These are phyloP conservation scores for Bryconaethiops microstoma DNA, from an alignment of 2,797 vertebrate species.

Conservation along the genomic window DNA sequence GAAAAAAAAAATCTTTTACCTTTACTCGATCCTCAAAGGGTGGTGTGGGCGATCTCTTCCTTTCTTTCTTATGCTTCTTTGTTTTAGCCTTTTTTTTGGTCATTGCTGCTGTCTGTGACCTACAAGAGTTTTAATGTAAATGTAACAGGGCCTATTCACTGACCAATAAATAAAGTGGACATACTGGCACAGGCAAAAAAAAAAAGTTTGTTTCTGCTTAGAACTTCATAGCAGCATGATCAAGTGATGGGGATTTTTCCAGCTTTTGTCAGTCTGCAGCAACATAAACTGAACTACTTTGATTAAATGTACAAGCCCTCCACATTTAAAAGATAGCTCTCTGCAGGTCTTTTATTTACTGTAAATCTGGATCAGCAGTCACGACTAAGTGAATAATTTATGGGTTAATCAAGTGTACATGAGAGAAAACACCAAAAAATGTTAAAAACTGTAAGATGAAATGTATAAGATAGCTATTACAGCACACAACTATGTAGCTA, in stretches of 20 bases:
- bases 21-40: slow-evolving; percentile 68
- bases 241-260: too few relatives aligned
- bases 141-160: too few relatives aligned
- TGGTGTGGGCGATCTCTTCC: slow-evolving; percentile 63
- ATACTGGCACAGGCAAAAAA: background rate
- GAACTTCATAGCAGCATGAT: too few relatives aligned
- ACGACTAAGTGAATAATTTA: too few relatives aligned
- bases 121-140: background rate
- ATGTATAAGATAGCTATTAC: background rate
- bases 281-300: too few relatives aligned
- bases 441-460: too few relatives aligned
- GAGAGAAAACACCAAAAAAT: too few relatives aligned
- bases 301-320: too few relatives aligned
- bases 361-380: too few relatives aligned
- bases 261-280: background rate
- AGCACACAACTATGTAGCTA: background rate
- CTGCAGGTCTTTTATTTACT: too few relatives aligned
- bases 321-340: too few relatives aligned
- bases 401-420: too few relatives aligned
- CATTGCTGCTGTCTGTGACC: slow-evolving; percentile 26
- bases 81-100: slow-evolving; percentile 76
- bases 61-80: slow-evolving; percentile 67
- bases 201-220: background rate
- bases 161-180: background rate
- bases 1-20: slow-evolving; percentile 67